Conservation (phyloP, 2,888 invertebrate genomes). For the Caenorhabditis sp. region DNA sequence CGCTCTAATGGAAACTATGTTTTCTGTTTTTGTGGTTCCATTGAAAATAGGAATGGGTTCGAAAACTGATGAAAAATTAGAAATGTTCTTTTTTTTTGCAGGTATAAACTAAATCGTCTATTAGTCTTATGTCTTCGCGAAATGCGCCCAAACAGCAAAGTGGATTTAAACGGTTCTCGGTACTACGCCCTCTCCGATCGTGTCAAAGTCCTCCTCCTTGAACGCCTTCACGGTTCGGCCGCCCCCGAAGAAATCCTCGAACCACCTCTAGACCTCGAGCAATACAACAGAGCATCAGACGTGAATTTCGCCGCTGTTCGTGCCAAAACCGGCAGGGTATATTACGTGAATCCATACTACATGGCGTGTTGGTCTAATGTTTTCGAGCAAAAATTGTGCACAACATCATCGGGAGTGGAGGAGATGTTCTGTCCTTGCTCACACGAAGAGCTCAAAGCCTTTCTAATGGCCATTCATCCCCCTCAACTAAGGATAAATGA, state of each 20-base stretch:
- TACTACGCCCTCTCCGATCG: conserved; percentile 69
- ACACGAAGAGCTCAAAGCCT: conserved; percentile 70
- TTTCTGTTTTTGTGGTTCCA: too few relatives aligned
- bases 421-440: conserved; percentile 68
- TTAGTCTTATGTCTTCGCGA: conserved; percentile 69
- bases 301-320: conserved; percentile 68
- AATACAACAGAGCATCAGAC: conserved; percentile 63
- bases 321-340: conserved; percentile 68
- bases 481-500: conserved; percentile 71
- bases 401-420: conserved; percentile 53
- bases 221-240: conserved; percentile 68
- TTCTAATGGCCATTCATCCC: conserved; percentile 71
- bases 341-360: conserved; percentile 70
- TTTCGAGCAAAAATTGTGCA: conserved; percentile 59
- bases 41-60: too few relatives aligned
- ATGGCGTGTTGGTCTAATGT: conserved; percentile 70
- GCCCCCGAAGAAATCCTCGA: conserved; percentile 70
- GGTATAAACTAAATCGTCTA: conserved; percentile 69
- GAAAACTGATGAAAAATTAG: too few relatives aligned
- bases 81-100: conserved; percentile 9
- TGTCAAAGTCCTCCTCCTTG: conserved; percentile 70
- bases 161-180: conserved; percentile 68
- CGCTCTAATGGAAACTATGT: too few relatives aligned
- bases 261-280: conserved; percentile 68
- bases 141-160: conserved; percentile 65